Conservation (phyloP, 1,140 invertebrate genomes). For the Laupala kohalensis region DNA sequence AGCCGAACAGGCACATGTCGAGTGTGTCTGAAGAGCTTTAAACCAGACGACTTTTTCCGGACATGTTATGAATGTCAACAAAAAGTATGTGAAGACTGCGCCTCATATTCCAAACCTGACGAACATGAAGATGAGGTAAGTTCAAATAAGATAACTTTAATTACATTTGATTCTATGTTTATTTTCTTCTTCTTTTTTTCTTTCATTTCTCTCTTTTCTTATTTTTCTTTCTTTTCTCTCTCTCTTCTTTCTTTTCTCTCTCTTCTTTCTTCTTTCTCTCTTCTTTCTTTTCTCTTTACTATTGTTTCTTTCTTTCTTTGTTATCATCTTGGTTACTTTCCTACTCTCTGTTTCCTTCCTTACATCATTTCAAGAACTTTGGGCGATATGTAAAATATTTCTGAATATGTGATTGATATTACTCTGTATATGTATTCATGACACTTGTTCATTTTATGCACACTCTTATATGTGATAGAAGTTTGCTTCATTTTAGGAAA, state of each 20-base stretch:
- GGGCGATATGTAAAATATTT: no score
- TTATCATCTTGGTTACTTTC: not conserved
- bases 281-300: not conserved
- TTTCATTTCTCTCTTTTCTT: not conserved
- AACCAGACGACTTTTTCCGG: constrained; percentile 68
- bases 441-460: no score
- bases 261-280: not conserved
- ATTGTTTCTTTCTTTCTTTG: not conserved
- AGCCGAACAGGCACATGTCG: constrained; percentile 63
- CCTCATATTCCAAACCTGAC: constrained; percentile 70
- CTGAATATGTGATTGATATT: no score
- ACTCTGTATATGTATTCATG: no score
- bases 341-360: not conserved
- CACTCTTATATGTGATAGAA: no score
- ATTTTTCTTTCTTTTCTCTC: not conserved
- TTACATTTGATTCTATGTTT: not conserved
- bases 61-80: constrained; percentile 77
- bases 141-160: constrained; percentile 8
- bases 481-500: no score
- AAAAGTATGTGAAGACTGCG: constrained; percentile 82
- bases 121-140: constrained; percentile 66
- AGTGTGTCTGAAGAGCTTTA: constrained; percentile 74
- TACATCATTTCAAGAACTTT: not conserved
- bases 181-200: not conserved
- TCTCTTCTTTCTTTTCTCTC: not conserved